Conservation (phyloP, 2,888 invertebrate species). For the Chalcis sispes region DNA sequence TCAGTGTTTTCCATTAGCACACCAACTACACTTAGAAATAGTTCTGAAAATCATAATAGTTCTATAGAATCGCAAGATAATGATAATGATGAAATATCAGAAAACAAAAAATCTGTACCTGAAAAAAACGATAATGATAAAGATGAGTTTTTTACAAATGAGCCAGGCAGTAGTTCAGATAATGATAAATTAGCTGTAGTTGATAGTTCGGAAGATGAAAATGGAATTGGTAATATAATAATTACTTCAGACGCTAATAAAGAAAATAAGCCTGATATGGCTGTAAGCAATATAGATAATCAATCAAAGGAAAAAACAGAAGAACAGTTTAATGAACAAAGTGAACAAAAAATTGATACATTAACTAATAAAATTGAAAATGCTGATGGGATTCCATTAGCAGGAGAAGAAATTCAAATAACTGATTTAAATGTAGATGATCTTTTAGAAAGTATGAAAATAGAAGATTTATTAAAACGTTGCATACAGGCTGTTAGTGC, state of each 20-base stretch:
- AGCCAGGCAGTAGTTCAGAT: constrained; percentile 70
- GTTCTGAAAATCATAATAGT: constrained; percentile 59
- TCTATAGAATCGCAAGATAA: constrained; percentile 68
- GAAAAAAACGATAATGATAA: constrained; percentile 58
- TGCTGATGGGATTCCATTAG: constrained; percentile 75
- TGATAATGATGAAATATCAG: constrained; percentile 66
- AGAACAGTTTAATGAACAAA: constrained; percentile 38
- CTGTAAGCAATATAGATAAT: constrained; percentile 27
- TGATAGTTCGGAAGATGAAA: constrained; percentile 62
- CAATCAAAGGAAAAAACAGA: constrained; percentile 36
- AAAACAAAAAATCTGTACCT: constrained; percentile 33
- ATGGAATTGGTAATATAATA: constrained; percentile 8
- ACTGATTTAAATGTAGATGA: constrained; percentile 79
- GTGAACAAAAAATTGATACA: constrained; percentile 1
- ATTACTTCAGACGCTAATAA: constrained; percentile 24
- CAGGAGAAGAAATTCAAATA: constrained; percentile 81
- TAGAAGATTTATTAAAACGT: constrained; percentile 84
- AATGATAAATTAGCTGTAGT: constrained; percentile 68
- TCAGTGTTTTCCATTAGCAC: constrained; percentile 70
- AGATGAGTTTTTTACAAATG: constrained; percentile 62
- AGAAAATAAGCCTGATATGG: constrained; percentile 26
- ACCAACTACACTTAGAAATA: constrained; percentile 58
- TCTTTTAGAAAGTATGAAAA: constrained; percentile 85
- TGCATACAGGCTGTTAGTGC: constrained; percentile 84
- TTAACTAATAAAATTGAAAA: constrained; percentile 42